Base-by-base conservation (phyloP, 2,888 invertebrate genomes). In the Amblyjoppa fuscipennis region DNA sequence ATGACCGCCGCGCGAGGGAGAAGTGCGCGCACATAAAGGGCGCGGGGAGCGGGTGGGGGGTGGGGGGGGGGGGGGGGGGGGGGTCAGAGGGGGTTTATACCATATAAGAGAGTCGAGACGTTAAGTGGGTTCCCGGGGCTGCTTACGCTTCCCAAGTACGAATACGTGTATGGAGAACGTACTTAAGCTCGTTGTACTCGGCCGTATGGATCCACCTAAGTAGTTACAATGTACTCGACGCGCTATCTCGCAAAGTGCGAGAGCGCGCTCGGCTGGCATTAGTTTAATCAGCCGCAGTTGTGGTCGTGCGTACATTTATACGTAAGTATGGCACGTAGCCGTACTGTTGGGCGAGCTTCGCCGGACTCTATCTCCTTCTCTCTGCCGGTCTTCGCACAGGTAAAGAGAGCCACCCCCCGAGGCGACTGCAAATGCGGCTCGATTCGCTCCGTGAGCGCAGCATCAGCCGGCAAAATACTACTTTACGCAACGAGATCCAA, bases 261-360 rank as follows among this genome's bases (percentile, higher is more conserved):
- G 68, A 81, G 70, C 16, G 13, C 78, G 16, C 70, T 59, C 71
- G 45, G 56, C 83, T 79, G 75, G 85, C 88, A 84, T 89, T 88
- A 89, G 88, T 87, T 88, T 88, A 89, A 89, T 89, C 89, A 88
- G 85, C 64, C 16, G 83, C 84, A 69, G 81, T 86, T 83, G 81
- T 71, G 80, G 73, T 73, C 85, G 31, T 79, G 79, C 73, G 71
- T 74, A 69, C 69, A 59, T 77, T 74, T 70, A 64, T 41, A 49
- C 45, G 25, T 41, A 64, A 25, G 71, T 61, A 53, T 38, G 38
- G 68, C 41, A 68, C 38, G 64, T 76, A 53, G 51, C 28, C 45
- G 20, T 49, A 76, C 20, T 16, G 77, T 20, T 53, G 66, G 38
- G 16, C n/a, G 51, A 49, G 38, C 66, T 31, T 38, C 53, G 56